Evolutionary conservation across 1,140 invertebrate genomes (phyloP).

Genomic region (Bicyclus anynana): DNA sequence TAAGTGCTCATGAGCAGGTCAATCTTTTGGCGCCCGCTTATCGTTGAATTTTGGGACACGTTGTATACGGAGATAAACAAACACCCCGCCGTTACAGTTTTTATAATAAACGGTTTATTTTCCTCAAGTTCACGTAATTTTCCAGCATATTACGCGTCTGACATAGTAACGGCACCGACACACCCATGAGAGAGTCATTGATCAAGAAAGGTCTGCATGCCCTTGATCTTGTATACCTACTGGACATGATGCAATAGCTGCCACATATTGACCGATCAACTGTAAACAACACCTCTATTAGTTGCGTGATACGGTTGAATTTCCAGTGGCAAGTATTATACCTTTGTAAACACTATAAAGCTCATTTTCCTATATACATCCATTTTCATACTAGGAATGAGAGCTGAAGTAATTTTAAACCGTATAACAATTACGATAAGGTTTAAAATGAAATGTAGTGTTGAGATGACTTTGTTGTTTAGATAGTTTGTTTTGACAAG

Average conservation of each 20-base stretch:
- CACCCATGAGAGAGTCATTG: conserved; percentile 1
- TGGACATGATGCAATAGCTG: conserved; percentile 14
- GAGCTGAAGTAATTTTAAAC: not conserved
- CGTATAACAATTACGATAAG: not conserved
- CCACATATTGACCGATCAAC: conserved; percentile 2
- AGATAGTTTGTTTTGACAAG: conserved; percentile 9
- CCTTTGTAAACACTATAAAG: conserved; percentile 5
- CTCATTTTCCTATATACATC: not conserved
- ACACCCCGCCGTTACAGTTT: no score
- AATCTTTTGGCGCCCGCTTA: no score
- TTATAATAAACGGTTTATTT: not conserved
- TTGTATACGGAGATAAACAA: no score
- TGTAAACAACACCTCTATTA: not conserved
- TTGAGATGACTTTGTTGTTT: not conserved
- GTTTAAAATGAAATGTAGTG: not conserved
- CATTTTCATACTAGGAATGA: not conserved
- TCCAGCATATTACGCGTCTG: not conserved
- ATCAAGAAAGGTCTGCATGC: conserved; percentile 5
- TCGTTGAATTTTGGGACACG: no score
- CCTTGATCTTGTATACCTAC: conserved; percentile 18
- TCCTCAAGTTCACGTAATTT: not conserved
- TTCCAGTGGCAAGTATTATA: not conserved
- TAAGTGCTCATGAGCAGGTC: no score
- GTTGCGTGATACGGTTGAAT: not conserved
- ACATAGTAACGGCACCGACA: not conserved